A percentile compares a stretch with the other conserved stretches of the same genome.
These are phyloP conservation scores for Melitaea athalia DNA, from an alignment of 2,888 invertebrate species.

Conservation along the genomic window DNA sequence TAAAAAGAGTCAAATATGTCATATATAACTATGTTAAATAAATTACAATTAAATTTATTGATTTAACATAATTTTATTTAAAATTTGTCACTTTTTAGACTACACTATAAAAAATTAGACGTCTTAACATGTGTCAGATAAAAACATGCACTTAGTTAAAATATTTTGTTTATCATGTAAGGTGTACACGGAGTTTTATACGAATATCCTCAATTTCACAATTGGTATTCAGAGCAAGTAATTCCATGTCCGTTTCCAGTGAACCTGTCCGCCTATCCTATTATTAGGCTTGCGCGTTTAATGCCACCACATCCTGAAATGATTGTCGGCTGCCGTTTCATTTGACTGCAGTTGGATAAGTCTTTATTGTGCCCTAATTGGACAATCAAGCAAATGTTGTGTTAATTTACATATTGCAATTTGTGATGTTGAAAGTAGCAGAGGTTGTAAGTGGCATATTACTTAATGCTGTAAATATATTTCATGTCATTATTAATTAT, in stretches of 20 bases:
- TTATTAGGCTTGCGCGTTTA: slow-evolving; percentile 40
- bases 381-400: slow-evolving; percentile 12
- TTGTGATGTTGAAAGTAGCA: background rate
- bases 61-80: no score
- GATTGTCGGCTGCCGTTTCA: slow-evolving; percentile 38
- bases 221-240: slow-evolving; percentile 69
- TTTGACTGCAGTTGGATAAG: slow-evolving; percentile 29
- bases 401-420: slow-evolving; percentile 2
- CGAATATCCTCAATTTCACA: slow-evolving; percentile 21
- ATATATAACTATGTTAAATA: no score
- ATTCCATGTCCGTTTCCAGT: slow-evolving; percentile 52
- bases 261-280: slow-evolving; percentile 36
- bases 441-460: background rate
- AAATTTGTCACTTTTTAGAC: no score
- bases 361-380: slow-evolving; percentile 25
- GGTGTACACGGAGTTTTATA: background rate
- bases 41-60: no score
- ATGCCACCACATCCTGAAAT: slow-evolving; percentile 38
- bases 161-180: no score
- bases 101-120: no score
- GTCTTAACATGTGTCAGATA: no score
- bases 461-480: no score
- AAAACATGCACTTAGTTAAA: no score
- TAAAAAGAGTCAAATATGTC: no score
- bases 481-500: no score